Conservation (phyloP, 2,797 vertebrate genomes). For the Loris lydekkerianus region DNA sequence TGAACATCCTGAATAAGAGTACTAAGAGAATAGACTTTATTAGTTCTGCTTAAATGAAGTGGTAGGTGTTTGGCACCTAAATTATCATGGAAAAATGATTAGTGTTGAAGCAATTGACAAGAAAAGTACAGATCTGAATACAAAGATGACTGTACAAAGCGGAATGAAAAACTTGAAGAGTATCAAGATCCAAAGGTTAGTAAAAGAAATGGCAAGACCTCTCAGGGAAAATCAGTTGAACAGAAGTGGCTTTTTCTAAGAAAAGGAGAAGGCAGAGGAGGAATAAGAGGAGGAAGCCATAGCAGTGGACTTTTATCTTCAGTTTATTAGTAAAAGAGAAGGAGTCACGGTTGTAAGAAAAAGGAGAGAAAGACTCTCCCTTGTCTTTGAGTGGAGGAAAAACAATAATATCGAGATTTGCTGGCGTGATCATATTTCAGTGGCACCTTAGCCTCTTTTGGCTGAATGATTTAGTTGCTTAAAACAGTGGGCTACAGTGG, state of each 20-base stretch:
- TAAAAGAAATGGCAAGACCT: slow-evolving; percentile 6
- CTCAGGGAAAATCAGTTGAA: neutral
- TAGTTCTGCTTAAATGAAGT: neutral
- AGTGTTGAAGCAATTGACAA: neutral
- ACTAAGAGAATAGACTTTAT: neutral
- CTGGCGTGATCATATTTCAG: neutral
- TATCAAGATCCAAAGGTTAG: neutral
- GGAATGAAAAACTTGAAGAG: slow-evolving; percentile 23
- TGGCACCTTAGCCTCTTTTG: neutral
- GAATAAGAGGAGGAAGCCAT: neutral
- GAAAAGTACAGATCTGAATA: neutral
- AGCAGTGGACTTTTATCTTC: neutral
- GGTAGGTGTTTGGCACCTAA: neutral
- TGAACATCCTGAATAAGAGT: neutral
- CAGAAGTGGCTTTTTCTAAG: slow-evolving; percentile 4
- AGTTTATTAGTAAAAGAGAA: neutral
- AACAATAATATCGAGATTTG: neutral
- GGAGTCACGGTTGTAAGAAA: neutral
- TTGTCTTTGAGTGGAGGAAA: neutral
- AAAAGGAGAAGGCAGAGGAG: neutral
- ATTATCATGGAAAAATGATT: neutral
- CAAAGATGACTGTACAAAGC: neutral
- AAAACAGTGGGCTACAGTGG: neutral
- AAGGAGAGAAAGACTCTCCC: neutral
- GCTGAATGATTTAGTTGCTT: neutral